Evolutionary conservation across 2,113 vertebrate species (phyloP).

Genomic region (Natator depressus): DNA sequence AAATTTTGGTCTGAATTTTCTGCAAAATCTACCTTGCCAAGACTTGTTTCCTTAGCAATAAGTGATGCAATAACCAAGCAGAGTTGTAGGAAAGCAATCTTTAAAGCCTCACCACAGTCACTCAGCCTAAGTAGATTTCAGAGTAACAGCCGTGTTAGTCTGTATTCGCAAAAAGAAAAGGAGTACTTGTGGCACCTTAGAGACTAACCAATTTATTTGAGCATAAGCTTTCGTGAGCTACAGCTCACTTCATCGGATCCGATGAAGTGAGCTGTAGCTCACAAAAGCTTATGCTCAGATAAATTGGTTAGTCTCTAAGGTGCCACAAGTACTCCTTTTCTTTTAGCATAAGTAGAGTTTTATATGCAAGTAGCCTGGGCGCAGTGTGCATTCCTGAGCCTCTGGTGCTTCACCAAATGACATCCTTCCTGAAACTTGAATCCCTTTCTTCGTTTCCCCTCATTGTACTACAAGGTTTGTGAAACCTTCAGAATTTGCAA

Average conservation of each 20-base stretch:
- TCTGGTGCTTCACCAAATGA: too few relatives aligned
- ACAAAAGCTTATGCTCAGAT: too few relatives aligned
- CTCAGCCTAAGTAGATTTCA: background rate
- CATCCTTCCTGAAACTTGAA: background rate
- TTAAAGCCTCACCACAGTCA: fast-evolving
- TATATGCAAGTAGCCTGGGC: background rate
- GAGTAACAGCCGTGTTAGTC: too few relatives aligned
- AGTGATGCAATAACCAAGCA: background rate
- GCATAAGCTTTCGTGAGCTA: too few relatives aligned
- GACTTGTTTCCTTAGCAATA: background rate
- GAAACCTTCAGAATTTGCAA: background rate
- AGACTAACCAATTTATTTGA: too few relatives aligned
- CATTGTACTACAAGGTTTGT: background rate
- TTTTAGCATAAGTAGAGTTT: background rate
- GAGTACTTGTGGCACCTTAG: too few relatives aligned
- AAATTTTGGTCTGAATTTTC: background rate
- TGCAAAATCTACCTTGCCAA: background rate
- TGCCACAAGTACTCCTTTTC: too few relatives aligned
- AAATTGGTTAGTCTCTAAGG: too few relatives aligned
- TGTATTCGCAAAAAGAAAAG: too few relatives aligned
- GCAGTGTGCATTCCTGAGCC: background rate
- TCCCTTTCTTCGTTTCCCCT: background rate
- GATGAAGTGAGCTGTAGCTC: too few relatives aligned
- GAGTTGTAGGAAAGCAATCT: background rate
- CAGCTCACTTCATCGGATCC: too few relatives aligned